Base-by-base conservation (phyloP, 1,140 invertebrate species). In the Magallana ariakensis region DNA sequence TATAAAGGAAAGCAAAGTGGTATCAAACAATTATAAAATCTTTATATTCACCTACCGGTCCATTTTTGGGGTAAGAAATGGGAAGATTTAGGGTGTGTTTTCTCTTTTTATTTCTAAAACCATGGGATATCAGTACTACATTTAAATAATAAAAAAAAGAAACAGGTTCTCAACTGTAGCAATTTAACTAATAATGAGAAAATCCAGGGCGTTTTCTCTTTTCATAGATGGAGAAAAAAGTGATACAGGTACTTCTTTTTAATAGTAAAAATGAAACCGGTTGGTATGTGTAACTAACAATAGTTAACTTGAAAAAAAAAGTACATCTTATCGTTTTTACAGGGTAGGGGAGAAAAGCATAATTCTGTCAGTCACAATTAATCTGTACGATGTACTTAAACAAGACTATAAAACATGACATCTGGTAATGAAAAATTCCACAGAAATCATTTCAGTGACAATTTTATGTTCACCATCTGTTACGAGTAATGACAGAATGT, bases 101-200 rank as follows among this genome's bases (percentile, higher is more conserved):
- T 60, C 7, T n/a, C 58, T 60, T 10, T 60, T 60, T 60, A 11
- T 11, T 16, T 60, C n/a, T 60, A n/a, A 60, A 60, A 60, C 5
- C 58, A 60, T n/a, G 58, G 10, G 58, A 60, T 60, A 60, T 60
- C 13, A 60, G 58, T 60, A 60, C 58, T n/a, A n/a, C 13, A 60
- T 60, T 60, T 60, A n/a, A 60, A 60, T 60, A 60, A 60, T 60
- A 60, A 60, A 60, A 60, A 60, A 13, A n/a, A 60, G 58, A 46
- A 46, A 46, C 33, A 46, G 33, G 33, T 46, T 46, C 33, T 46
- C 33, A 46, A 46, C 33, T 46, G 33, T 46, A 46, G 33, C 33
- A 46, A 46, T 46, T 46, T 46, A 46, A 46, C 33, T 46, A 46
- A 46, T 46, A 46, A 46, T 46, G 33, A 46, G 33, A 46, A 46